Evolutionary conservation across 2,113 vertebrate species (phyloP).

Genomic region (Pseudolaguvia tuberculata): DNA sequence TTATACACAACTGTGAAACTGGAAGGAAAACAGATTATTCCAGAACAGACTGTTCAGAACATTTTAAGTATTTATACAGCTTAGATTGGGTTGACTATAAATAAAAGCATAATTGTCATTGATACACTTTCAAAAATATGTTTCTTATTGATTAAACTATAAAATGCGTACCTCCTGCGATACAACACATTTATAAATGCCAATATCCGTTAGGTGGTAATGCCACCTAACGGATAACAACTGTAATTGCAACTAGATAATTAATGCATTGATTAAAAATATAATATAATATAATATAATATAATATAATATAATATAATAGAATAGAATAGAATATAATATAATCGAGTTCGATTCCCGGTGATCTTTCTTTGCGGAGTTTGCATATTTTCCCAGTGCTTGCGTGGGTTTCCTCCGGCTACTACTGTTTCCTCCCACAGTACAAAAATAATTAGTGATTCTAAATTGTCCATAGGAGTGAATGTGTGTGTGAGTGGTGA

Average conservation of each 20-base stretch:
- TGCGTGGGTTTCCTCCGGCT: too few species aligned
- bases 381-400: too few species aligned
- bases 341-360: too few species aligned
- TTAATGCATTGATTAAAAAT: not conserved
- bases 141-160: conserved; percentile 1
- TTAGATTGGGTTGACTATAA: not conserved
- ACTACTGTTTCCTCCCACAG: too few species aligned
- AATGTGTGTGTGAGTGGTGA: too few species aligned
- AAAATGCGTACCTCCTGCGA: not conserved
- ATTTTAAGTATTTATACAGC: not conserved
- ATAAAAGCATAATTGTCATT: not conserved
- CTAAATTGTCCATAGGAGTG: too few species aligned
- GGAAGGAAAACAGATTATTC: not conserved
- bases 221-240: conserved; percentile 37
- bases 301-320: too few species aligned
- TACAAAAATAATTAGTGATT: too few species aligned
- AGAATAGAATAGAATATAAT: not conserved
- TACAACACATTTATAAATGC: not conserved
- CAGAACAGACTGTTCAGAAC: not conserved
- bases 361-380: too few species aligned
- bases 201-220: too few species aligned
- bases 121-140: not conserved
- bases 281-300: not conserved
- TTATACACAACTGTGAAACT: conserved; percentile 3
- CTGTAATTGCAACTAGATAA: not conserved